These are phyloP conservation scores for Numenius arquata DNA, from an alignment of 2,113 vertebrate genomes.

Conservation along the genomic window DNA sequence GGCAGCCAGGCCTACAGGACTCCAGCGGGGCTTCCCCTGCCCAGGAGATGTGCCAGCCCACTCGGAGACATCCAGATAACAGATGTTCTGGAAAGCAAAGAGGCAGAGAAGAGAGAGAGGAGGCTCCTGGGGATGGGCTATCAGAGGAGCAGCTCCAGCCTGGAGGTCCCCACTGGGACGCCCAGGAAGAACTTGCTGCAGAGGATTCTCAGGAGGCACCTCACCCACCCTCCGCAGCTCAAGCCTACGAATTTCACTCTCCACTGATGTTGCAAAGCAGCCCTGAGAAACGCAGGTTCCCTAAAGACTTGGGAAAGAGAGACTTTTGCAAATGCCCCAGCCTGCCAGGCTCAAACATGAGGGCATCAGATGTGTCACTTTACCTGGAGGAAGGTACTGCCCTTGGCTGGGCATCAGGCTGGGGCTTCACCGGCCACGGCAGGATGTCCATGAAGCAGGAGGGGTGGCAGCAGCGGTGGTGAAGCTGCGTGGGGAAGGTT, in stretches of 20 bases:
- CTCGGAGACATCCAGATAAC: neutral
- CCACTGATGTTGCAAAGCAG: neutral
- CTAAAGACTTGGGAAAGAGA: neutral
- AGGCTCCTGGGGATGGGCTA: neutral
- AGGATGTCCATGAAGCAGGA: neutral
- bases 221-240: neutral
- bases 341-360: neutral
- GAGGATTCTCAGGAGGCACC: slow-evolving; percentile 32
- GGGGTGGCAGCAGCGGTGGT: neutral
- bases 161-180: neutral
- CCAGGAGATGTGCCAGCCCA: neutral
- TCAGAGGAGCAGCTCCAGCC: neutral
- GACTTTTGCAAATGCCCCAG: neutral
- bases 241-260: neutral
- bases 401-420: neutral
- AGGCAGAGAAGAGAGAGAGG: neutral
- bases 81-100: neutral
- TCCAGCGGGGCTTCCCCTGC: neutral
- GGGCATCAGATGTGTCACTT: neutral
- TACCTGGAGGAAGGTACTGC: neutral
- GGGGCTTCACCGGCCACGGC: neutral
- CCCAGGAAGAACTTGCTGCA: neutral
- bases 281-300: neutral
- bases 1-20: neutral
- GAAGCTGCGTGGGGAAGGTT: fast-evolving